These are phyloP conservation scores for Leptopterna dolabrata DNA, from an alignment of 2,888 invertebrate species.

Conservation along the genomic window DNA sequence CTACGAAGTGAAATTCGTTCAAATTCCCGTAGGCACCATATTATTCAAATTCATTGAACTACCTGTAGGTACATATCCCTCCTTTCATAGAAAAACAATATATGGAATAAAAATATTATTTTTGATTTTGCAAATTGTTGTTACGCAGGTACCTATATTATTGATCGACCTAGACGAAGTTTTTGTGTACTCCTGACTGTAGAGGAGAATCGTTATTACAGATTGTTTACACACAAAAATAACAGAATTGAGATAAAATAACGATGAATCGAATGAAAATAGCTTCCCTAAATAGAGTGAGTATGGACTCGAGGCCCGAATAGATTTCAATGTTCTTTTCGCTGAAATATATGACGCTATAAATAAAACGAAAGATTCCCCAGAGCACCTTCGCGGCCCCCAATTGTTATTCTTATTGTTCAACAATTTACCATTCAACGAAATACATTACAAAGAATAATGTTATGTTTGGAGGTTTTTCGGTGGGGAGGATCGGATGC, in stretches of 20 bases:
- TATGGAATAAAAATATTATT: no score
- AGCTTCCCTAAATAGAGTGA: not conserved
- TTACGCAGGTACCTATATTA: no score
- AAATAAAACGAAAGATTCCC: slow-evolving; percentile 52
- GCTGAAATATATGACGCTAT: slow-evolving; percentile 41
- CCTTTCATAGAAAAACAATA: no score
- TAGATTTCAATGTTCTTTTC: slow-evolving; percentile 27
- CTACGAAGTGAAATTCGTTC: no score
- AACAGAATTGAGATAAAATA: not conserved
- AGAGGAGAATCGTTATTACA: not conserved
- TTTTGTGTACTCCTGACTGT: not conserved
- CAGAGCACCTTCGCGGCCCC: slow-evolving; percentile 37
- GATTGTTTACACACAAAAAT: not conserved
- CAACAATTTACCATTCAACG: slow-evolving; percentile 50
- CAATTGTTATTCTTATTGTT: slow-evolving; percentile 56
- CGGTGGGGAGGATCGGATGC: slow-evolving; percentile 18
- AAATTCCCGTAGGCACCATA: no score
- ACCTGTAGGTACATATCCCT: no score
- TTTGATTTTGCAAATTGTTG: no score
- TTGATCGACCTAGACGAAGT: no score
- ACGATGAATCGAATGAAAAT: not conserved
- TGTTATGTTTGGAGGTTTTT: slow-evolving; percentile 55
- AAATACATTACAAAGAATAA: slow-evolving; percentile 56
- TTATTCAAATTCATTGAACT: no score
- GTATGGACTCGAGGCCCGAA: not conserved